These are phyloP conservation scores for Cliona cf. orientalis DNA, from an alignment of 37 sponge, comb jelly and placozoan genomes.

Conservation along the genomic window DNA sequence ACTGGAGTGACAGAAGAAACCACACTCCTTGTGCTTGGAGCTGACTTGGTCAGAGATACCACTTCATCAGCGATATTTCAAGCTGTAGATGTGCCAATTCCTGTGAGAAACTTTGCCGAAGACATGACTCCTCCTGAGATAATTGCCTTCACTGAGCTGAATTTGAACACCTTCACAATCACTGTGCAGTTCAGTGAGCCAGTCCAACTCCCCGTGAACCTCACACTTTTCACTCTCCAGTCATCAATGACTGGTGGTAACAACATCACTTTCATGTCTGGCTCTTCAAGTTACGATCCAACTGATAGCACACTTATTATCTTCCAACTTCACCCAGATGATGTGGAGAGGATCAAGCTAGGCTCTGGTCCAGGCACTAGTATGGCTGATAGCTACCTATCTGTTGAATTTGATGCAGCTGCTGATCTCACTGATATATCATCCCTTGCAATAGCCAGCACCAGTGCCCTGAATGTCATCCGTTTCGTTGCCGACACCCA, in stretches of 20 bases:
- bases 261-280: constrained; percentile 29
- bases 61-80: not conserved
- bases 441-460: constrained; percentile 3
- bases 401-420: constrained; percentile 41
- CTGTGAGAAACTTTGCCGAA: constrained; percentile 28
- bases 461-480: constrained; percentile 29
- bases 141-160: constrained; percentile 26
- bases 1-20: constrained; percentile 40
- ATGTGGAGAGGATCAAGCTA: constrained; percentile 48
- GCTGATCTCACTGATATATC: constrained; percentile 65
- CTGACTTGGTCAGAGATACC: constrained; percentile 25
- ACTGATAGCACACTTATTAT: constrained; percentile 51
- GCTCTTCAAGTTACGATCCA: constrained; percentile 21
- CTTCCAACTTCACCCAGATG: constrained; percentile 44
- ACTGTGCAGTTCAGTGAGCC: constrained; percentile 70
- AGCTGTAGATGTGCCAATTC: constrained; percentile 20
- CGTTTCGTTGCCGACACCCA: constrained; percentile 43
- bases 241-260: constrained; percentile 16
- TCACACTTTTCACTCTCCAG: constrained; percentile 58
- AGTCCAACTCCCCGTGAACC: constrained; percentile 65
- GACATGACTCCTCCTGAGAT: constrained; percentile 44
- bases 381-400: constrained; percentile 50
- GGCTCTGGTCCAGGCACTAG: constrained; percentile 51
- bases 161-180: constrained; percentile 41
- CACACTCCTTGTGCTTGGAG: constrained; percentile 49